Evolutionary conservation across 2,113 vertebrate species (phyloP), one percentile per base, ranked within the genome.

Genomic region (Rhinoderma darwinii): DNA sequence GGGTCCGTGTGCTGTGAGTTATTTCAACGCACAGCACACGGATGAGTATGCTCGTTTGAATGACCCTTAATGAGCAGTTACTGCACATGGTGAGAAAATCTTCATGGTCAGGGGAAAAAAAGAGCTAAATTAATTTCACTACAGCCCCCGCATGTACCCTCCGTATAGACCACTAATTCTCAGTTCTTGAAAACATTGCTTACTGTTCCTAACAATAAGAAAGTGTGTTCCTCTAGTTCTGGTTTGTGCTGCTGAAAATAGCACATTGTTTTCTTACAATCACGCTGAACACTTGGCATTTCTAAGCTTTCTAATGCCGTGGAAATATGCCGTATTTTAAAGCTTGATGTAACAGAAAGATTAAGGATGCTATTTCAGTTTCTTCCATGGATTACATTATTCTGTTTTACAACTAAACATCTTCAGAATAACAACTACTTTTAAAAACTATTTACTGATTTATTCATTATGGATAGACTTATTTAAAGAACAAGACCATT

Each of bases 161-260:
- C 51, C 39, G 80, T 39, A 37, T 66, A 86, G 66, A 86, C 76
- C 76, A 86, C 76, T 79, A 86, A 75, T 84, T 50, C 51, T 84
- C 14, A 59, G 66, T 47, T 51, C 59, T 37, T 70, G 61, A 80
- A 86, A 86, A 80, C 37, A 68, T 80, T 35, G 43, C 76, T 79
- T 54, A 80, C 84, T 80, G 84, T 86, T 80, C 61, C 44, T 43
- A 70, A 86, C 84, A 80, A 86, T 86, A 66, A 66, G 44, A 76
- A 80, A 79, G 43, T 78, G 32, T 80, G 41, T 79, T 86, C 84
- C 44, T 72, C 44, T 39, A 43, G 44, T 47, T 54, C 72, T 80
- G 66, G 32, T 72, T 50, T 51, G 35, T 79, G 84, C 77, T 66
- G 43, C 61, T 86, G 66, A 86, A 86, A 86, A 86, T 86, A 86